These are phyloP conservation scores for Spodoptera picta DNA, from an alignment of 2,888 invertebrate genomes.

Conservation along the genomic window DNA sequence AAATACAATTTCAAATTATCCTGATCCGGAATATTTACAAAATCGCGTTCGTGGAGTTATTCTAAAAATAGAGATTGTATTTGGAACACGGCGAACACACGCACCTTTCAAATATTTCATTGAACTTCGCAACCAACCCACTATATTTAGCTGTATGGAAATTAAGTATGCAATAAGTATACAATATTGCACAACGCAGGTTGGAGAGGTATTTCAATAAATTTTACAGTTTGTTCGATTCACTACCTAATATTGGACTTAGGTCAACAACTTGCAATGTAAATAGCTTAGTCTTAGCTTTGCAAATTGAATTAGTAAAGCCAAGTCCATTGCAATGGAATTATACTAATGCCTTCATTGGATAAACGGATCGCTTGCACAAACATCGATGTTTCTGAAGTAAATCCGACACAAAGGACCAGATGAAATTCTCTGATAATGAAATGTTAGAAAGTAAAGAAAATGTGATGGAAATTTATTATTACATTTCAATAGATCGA, in stretches of 20 bases:
- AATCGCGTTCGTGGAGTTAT: conserved; percentile 4
- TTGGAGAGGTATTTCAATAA: not conserved
- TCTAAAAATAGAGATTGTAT: conserved; percentile 28
- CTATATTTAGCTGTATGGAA: conserved; percentile 16
- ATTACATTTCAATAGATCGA: not conserved
- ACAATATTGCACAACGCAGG: not conserved
- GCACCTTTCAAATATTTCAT: conserved; percentile 42
- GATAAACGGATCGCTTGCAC: conserved; percentile 56
- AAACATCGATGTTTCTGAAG: conserved; percentile 11
- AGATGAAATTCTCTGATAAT: not conserved
- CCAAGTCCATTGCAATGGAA: conserved; percentile 68
- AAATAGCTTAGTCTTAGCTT: conserved; percentile 63
- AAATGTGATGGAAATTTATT: not conserved
- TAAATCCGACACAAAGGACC: conserved; percentile 4
- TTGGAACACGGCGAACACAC: conserved; percentile 18
- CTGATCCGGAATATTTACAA: conserved; percentile 7
- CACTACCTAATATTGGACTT: conserved; percentile 47
- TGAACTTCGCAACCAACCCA: conserved; percentile 35
- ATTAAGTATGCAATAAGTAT: conserved; percentile 8
- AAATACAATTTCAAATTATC: not conserved
- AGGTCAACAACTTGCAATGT: conserved; percentile 73
- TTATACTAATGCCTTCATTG: conserved; percentile 69
- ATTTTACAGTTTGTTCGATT: conserved; percentile 14
- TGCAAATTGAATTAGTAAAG: conserved; percentile 79
- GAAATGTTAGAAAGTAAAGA: not conserved